These are phyloP conservation scores for Drepana arcuata DNA, from an alignment of 1,140 invertebrate genomes.

Conservation along the genomic window DNA sequence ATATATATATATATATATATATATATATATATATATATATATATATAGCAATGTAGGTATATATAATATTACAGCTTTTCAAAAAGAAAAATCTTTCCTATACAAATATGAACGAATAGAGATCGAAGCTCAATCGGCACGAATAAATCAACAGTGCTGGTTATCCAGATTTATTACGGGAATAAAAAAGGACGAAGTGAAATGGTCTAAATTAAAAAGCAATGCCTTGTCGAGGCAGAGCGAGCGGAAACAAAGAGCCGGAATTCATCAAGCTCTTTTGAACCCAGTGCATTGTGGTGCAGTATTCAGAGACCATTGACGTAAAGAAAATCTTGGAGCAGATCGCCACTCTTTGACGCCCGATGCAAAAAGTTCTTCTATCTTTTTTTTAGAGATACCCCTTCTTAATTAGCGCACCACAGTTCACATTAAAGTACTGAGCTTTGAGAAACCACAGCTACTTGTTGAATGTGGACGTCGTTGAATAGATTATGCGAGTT, in stretches of 20 bases:
- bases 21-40: too few species aligned
- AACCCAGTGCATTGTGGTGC: conserved; percentile 60
- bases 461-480: conserved; percentile 56
- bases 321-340: conserved; percentile 62
- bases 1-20: too few species aligned
- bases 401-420: conserved; percentile 50
- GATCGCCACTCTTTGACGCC: conserved; percentile 67
- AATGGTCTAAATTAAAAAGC: conserved; percentile 70
- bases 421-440: conserved; percentile 36
- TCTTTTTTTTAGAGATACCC: conserved; percentile 48
- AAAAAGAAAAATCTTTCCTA: too few species aligned
- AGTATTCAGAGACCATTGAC: conserved; percentile 58
- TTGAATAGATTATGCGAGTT: conserved; percentile 51
- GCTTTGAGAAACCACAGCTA: conserved; percentile 44
- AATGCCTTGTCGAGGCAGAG: conserved; percentile 62
- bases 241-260: conserved; percentile 61
- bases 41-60: too few species aligned
- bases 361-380: conserved; percentile 60
- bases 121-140: too few species aligned
- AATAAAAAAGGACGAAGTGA: conserved; percentile 54
- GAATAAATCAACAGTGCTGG: conserved; percentile 37
- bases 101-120: too few species aligned
- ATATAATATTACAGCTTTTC: too few species aligned
- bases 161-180: conserved; percentile 60
- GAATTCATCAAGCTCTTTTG: conserved; percentile 70